Evolutionary conservation across 2,888 invertebrate genomes (phyloP), one percentile per base, ranked within the genome.

Genomic region (Halictus quadricinctus): DNA sequence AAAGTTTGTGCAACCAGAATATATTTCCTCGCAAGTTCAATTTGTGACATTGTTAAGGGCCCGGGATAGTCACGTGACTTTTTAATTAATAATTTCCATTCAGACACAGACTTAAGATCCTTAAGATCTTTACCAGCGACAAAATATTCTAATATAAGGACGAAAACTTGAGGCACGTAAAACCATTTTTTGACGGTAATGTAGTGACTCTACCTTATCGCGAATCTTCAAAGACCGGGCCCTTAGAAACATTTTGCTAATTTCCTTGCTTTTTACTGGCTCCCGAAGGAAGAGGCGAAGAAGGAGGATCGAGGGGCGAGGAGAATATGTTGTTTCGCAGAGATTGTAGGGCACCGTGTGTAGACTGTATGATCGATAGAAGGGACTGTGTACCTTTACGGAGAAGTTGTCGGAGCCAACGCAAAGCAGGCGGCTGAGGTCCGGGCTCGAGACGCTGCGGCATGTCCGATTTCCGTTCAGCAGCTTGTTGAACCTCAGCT

Each of bases 401-500:
- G 94, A 94, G 88, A 94, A 94, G 77, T 91, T 90, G 79, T 84
- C 91, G 29, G 94, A 93, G 79, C 94, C 94, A 15, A 94, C 90
- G 88, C 94, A 94, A 79, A 94, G 88, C 41, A 94, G 88, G 10
- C 94, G 93, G 91, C 94, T 93, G 90, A 91, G 94, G 88, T 94
- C 93, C 76, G 91, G 79, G 83, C 92, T 94, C 81, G 93, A 92
- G 81, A 94, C 92, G 89, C 94, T 94, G 58, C 94, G 93, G 86
- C 94, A 94, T 36, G 92, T 92, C 58, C 94, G 94, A 87, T 94
- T 94, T 41, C 94, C 94, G 88, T 94, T 97, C n/a, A 96, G 95
- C 6, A 98, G 95, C 86, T 97, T 96, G 92, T 97, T 97, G 78
- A 98, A 96, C 79, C 97, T 96, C 75, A 98, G 95, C 85, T 97